Evolutionary conservation across 2,113 vertebrate genomes (phyloP), one percentile per base, ranked within the genome.

Genomic region (Hippocampus zosterae): DNA sequence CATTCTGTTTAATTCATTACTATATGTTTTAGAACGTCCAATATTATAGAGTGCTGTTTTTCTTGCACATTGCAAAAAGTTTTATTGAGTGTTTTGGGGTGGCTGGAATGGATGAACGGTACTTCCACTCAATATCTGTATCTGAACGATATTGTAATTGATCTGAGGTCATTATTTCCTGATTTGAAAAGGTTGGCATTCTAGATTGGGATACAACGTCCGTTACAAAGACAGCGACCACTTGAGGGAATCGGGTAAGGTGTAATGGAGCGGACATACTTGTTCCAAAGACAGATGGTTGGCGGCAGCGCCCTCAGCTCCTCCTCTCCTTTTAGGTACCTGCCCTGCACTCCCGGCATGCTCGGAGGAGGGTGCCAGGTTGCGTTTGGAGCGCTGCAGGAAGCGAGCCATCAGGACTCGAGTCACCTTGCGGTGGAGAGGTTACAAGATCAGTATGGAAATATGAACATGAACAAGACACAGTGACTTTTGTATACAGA

Each of bases 331-430:
- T 79, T 96, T 98, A 44, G 90, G 87, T 4, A 91, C 92, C 4
- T 91, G 94, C 23, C 81, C 81, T 60, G 85, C 80, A 79, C 65
- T 91, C 65, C 91, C 94, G 2, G 83, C 70, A 68, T 82, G 84
- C 46, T 95, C 95, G 0, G 67, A 7, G 9, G 91, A 83, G 1
- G 86, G 85, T 0, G 87, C 81, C 1, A 89, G 81, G 83, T 93
- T 94, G 70, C 94, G 91, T 74, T 93, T 96, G 74, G 96, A 97
- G 64, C 95, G 92, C 83, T 96, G 95, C 75, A 99, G 89, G 84
- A 98, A 96, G 73, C 96, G 92, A 76, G 95, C 94, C 87, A 99
- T 90, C 72, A 98, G 87, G 69, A 90, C 93, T 0, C 94, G 93
- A 64, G 92, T 95, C 73, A 93, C 93, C 90, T 98, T 93, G 68